Evolutionary conservation across 2,113 vertebrate genomes (phyloP).

Genomic region (Macrotis lagotis): DNA sequence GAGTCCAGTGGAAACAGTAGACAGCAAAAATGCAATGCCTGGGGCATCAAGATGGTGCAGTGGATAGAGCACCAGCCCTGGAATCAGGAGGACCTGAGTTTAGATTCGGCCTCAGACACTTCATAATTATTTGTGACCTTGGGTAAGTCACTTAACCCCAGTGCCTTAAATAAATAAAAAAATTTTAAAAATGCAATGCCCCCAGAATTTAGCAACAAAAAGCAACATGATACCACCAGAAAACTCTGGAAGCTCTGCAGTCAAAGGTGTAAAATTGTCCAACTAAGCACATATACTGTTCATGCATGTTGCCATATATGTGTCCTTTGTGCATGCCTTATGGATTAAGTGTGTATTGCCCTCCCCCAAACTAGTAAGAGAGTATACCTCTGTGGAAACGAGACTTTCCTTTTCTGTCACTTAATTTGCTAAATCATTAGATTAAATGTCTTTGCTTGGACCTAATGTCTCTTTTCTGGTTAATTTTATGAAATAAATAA

Average conservation of each 20-base stretch:
- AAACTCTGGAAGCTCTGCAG: background rate
- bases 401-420: background rate
- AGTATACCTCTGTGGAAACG: background rate
- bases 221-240: background rate
- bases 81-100: no score
- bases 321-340: background rate
- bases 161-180: no score
- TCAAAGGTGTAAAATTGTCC: background rate
- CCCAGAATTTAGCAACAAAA: background rate
- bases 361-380: background rate
- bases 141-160: no score
- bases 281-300: background rate
- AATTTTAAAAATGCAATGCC: background rate
- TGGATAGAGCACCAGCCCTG: no score
- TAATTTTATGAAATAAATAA: background rate
- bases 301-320: background rate
- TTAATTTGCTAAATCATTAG: background rate
- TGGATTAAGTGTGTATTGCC: background rate
- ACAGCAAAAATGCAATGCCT: background rate
- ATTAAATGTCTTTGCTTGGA: background rate
- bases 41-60: no score
- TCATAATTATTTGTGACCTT: no score
- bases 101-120: no score
- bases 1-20: background rate
- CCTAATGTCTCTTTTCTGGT: background rate